Evolutionary conservation across 2,797 vertebrate species (phyloP).

Genomic region (Sebastolobus alascanus): DNA sequence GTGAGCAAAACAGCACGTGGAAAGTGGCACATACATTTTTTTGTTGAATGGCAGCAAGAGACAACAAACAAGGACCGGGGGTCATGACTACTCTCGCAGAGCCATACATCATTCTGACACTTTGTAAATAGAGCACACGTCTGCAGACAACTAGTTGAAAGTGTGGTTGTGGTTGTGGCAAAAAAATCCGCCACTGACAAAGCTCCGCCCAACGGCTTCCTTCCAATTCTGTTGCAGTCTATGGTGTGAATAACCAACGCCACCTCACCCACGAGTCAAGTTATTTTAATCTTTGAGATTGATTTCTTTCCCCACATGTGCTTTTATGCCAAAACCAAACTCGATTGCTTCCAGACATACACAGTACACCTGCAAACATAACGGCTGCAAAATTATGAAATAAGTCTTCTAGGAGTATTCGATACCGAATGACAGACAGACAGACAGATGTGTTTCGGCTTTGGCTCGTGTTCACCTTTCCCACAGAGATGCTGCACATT

Average conservation of each 20-base stretch:
- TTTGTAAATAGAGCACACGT: constrained; percentile 24
- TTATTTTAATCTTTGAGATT: constrained; percentile 8
- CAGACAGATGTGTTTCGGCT: constrained; percentile 20
- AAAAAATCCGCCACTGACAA: constrained; percentile 19
- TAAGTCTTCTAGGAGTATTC: constrained; percentile 27
- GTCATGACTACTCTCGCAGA: constrained; percentile 4
- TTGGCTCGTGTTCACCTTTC: constrained; percentile 39
- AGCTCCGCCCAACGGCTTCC: constrained; percentile 34
- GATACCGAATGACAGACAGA: constrained; percentile 28
- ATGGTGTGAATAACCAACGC: constrained; percentile 39
- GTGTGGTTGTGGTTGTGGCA: constrained; percentile 62
- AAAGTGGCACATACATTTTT: background rate
- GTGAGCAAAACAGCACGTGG: background rate
- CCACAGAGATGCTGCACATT: constrained; percentile 30
- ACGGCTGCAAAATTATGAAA: constrained; percentile 4
- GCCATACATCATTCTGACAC: constrained; percentile 42
- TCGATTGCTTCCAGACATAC: background rate
- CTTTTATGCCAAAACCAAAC: constrained; percentile 16
- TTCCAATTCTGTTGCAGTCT: constrained; percentile 13
- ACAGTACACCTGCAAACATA: constrained; percentile 27
- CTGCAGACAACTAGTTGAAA: constrained; percentile 43
- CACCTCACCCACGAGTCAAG: constrained; percentile 10
- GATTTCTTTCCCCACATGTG: background rate
- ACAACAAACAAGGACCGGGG: background rate
- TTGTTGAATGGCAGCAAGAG: background rate